Base-by-base conservation (phyloP, 1,140 invertebrate genomes). In the Ladona fulva region DNA sequence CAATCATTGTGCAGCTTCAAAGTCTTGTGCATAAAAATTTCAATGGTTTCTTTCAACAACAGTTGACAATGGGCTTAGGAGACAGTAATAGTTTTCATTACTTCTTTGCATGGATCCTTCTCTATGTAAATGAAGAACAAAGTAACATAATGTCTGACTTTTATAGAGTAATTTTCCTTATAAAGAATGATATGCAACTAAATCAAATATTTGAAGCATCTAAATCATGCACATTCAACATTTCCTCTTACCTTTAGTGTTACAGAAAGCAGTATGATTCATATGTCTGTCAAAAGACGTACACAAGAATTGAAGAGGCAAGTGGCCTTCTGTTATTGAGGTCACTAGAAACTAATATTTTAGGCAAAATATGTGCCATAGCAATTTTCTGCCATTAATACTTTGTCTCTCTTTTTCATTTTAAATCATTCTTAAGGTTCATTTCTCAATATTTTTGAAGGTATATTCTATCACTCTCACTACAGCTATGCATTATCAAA, bases 401-500 rank as follows among this genome's bases (percentile, higher is more conserved):
- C 3, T 66, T 66, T 66, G 52, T 66, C 52, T 12, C 14, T 12
- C 52, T 66, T 66, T 66, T 66, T 22, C 3, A 66, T 66, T 66
- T 6, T 16, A 66, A 37, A 66, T 19, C 52, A 66, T 66, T 66
- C 52, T 6, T 3, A 66, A 66, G n/a, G 52, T 66, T 19, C n/a
- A 66, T 12, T 66, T 66, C 52, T 22, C 52, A 66, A 66, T 19
- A 66, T 19, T 66, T 19, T 66, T 66, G 52, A 66, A 66, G 52
- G n/a, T 66, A 66, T 66, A 66, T 6, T 19, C 52, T 66, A 66
- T 12, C 52, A 66, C 52, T 66, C 52, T 66, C 12, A 66, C 52
- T 66, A 66, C 52, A 66, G 52, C 52, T 66, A 66, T 66, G 52
- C n/a, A 66, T 66, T 22, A 66, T 66, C 52, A 66, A 66, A 19